These are phyloP conservation scores for Manis crassicaudata DNA, from an alignment of 2,797 vertebrate species.

Conservation along the genomic window DNA sequence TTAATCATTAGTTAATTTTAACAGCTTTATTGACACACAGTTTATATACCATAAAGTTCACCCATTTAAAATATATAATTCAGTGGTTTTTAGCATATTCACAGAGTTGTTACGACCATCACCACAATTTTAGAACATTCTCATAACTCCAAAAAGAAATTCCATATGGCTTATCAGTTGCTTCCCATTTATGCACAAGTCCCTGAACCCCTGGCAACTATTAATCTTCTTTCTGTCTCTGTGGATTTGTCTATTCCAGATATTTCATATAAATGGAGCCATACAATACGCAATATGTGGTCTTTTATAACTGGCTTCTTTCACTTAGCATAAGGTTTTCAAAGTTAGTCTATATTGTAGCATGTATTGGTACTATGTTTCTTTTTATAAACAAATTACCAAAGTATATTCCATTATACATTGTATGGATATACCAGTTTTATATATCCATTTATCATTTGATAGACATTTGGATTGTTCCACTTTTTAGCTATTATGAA, in stretches of 20 bases:
- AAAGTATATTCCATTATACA: constrained; percentile 21
- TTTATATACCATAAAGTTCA: constrained; percentile 21
- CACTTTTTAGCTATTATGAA: not conserved
- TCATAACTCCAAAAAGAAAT: not conserved
- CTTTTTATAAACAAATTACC: constrained; percentile 30
- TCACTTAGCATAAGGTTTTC: not conserved
- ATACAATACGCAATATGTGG: not conserved
- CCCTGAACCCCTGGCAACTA: not conserved
- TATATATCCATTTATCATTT: not conserved
- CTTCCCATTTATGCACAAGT: not conserved
- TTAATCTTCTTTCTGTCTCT: not conserved
- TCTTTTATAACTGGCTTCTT: not conserved
- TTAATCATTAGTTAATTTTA: constrained; percentile 32
- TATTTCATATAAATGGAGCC: not conserved
- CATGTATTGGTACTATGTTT: not conserved
- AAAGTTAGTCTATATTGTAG: not conserved
- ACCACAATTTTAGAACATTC: not conserved
- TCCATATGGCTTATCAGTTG: not conserved
- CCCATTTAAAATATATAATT: not conserved
- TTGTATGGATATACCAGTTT: not conserved
- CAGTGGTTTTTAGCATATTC: not conserved
- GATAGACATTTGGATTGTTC: not conserved
- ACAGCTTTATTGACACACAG: not conserved
- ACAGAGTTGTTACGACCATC: not conserved
- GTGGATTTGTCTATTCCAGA: not conserved